Conservation (phyloP, 2,113 vertebrate species). For the Sminthopsis crassicaudata region DNA sequence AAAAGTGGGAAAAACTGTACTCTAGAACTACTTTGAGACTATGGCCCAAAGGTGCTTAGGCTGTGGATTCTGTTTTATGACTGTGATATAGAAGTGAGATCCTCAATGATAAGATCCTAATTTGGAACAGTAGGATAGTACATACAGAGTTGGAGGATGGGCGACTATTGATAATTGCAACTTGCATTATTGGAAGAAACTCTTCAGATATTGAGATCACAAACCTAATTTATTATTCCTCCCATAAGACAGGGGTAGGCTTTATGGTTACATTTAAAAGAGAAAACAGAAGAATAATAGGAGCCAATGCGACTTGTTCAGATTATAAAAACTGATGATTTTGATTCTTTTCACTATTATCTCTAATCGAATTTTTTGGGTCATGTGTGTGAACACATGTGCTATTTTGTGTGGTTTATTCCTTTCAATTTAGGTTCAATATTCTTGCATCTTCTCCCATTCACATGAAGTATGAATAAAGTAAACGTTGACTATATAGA, state of each 20-base stretch:
- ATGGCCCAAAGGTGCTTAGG: background rate
- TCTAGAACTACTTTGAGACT: background rate
- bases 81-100: background rate
- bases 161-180: background rate
- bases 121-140: background rate
- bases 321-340: background rate
- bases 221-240: background rate
- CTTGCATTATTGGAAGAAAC: background rate
- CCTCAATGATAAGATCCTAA: background rate
- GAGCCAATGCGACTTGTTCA: background rate
- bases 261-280: background rate
- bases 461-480: background rate
- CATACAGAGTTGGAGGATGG: background rate
- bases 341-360: background rate
- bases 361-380: background rate
- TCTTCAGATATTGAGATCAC: background rate
- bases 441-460: background rate
- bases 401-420: background rate
- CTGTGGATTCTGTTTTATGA: background rate
- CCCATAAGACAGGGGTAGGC: background rate
- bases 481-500: background rate
- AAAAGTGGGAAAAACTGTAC: background rate
- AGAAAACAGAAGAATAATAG: background rate
- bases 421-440: background rate
- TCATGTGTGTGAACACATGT: too few species aligned